Percentiles rank a stretch among this genome's conserved stretches.
Evolutionary conservation across 2,888 invertebrate genomes (phyloP).

Genomic region (Antheraea yamamai): DNA sequence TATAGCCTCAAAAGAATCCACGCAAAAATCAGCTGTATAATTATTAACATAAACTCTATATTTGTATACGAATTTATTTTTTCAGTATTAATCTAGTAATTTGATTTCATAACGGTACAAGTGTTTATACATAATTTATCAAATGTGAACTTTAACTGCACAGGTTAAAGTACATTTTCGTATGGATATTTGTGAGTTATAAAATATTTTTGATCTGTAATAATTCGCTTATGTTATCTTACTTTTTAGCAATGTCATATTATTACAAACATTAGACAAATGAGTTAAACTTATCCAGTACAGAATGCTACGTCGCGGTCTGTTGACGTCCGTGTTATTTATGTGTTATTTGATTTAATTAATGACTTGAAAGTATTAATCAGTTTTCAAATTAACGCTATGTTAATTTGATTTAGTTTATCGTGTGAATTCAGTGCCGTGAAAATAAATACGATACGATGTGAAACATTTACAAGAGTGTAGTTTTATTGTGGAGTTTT

Average conservation of each 20-base stretch:
- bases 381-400: neutral
- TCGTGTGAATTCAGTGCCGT: neutral
- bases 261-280: conserved; percentile 58
- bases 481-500: neutral
- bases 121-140: conserved; percentile 16
- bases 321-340: neutral
- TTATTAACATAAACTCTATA: conserved; percentile 39
- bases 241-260: conserved; percentile 76
- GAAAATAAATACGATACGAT: neutral
- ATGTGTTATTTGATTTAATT: neutral
- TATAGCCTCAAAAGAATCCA: conserved; percentile 37
- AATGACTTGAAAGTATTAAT: neutral
- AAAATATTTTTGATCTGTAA: conserved; percentile 31
- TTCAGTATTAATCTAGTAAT: conserved; percentile 68
- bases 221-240: conserved; percentile 65
- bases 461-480: neutral
- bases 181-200: conserved; percentile 28
- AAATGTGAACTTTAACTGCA: conserved; percentile 36
- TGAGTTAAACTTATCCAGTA: conserved; percentile 50
- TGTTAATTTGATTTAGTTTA: neutral
- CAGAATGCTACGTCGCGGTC: conserved; percentile 17
- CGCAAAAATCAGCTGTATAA: conserved; percentile 45
- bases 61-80: conserved; percentile 40
- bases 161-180: conserved; percentile 33
- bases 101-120: conserved; percentile 40